Evolutionary conservation across 2,888 invertebrate genomes (phyloP).

Genomic region (Aleiodes testaceus): DNA sequence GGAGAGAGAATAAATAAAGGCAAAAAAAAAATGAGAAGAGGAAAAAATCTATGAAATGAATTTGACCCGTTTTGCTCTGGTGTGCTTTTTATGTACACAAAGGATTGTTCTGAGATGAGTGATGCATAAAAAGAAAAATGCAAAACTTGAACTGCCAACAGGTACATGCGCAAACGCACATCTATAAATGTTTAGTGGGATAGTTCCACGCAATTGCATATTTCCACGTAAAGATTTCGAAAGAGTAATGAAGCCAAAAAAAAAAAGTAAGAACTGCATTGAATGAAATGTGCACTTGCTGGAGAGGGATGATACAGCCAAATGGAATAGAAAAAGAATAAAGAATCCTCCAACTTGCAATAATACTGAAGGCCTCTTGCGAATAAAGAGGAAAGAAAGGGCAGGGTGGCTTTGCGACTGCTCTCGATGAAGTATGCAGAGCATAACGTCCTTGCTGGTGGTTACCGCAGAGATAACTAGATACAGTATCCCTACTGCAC

Average conservation of each 20-base stretch:
- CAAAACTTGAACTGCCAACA: conserved; percentile 54
- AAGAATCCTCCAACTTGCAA: background rate
- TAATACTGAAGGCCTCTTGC: background rate
- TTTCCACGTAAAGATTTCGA: background rate
- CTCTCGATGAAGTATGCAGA: conserved; percentile 22
- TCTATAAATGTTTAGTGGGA: conserved; percentile 1
- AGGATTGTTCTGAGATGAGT: conserved; percentile 12
- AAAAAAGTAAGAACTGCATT: background rate
- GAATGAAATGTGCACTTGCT: background rate
- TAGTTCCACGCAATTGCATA: background rate
- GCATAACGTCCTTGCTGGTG: background rate
- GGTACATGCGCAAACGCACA: conserved; percentile 60
- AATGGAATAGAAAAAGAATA: too few species aligned
- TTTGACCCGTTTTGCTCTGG: conserved; percentile 19
- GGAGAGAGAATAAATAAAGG: background rate
- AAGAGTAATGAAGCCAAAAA: too few species aligned
- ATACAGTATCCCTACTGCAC: background rate
- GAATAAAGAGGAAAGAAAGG: background rate
- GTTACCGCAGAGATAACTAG: conserved; percentile 8
- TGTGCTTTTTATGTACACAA: conserved; percentile 18
- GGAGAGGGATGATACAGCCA: too few species aligned
- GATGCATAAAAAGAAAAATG: conserved; percentile 12
- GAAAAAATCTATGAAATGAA: conserved; percentile 5
- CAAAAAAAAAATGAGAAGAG: background rate
- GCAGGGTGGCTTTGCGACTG: background rate